phyloP scores from a whole-genome alignment of 92 coral and sea anemone species.

The Zoanthus sansibaricus region DNA sequence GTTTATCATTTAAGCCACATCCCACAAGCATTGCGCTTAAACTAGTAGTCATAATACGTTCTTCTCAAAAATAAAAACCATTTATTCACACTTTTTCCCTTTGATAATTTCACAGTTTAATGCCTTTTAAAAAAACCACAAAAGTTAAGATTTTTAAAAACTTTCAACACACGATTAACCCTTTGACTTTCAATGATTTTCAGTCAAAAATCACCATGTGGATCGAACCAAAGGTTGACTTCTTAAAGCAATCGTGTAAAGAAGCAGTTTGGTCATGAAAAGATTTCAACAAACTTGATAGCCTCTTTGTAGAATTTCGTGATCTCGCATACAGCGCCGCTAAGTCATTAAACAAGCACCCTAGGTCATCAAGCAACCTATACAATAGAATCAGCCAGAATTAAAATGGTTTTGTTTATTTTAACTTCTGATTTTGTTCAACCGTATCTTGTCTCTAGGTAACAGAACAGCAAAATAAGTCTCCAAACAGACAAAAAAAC shows the following conservation, averaged over 20 bases:
- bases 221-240: neutral
- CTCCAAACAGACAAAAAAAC: neutral
- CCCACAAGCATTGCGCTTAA: neutral
- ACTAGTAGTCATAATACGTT: neutral
- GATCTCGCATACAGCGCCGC: neutral
- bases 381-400: neutral
- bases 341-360: neutral
- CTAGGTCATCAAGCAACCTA: neutral
- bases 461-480: neutral
- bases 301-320: neutral
- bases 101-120: no score
- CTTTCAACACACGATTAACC: no score
- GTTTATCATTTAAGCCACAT: no score
- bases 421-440: neutral
- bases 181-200: neutral
- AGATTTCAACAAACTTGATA: neutral
- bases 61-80: neutral
- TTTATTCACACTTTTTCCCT: no score
- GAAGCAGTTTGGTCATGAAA: neutral
- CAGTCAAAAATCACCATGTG: neutral
- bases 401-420: neutral
- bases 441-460: no score
- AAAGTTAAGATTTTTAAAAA: no score
- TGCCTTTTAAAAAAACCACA: no score
- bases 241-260: neutral